Conservation (phyloP, 2,113 vertebrate species). For the Dicerorhinus sumatrensis region DNA sequence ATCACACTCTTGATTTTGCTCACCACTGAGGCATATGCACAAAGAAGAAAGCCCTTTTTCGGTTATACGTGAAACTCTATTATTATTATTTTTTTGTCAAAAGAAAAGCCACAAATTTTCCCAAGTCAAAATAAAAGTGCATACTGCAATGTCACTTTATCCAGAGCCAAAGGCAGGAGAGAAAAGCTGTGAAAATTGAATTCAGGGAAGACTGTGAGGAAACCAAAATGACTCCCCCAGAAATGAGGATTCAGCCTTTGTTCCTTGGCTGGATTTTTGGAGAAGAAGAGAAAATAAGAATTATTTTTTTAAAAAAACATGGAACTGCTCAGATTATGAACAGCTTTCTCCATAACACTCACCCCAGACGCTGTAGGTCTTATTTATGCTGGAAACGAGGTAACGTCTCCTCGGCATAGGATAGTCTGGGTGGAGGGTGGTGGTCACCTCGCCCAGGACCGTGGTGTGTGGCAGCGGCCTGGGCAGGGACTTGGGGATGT, state of each 20-base stretch:
- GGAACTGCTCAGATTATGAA: background rate
- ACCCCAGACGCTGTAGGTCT: background rate
- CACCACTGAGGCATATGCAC: background rate
- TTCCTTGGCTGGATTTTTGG: background rate
- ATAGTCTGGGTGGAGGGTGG: background rate
- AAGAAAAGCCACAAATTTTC: conserved; percentile 29
- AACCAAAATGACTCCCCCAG: background rate
- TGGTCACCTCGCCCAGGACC: background rate
- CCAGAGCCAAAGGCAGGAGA: background rate
- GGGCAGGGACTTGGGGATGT: background rate
- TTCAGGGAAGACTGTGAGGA: background rate
- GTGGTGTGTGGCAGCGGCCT: rapidly evolving
- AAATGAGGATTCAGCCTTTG: background rate
- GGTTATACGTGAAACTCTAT: background rate
- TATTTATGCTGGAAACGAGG: background rate
- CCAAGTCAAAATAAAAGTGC: conserved; percentile 5
- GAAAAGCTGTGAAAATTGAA: background rate
- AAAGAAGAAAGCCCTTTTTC: conserved; percentile 28
- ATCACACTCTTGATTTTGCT: conserved; percentile 47
- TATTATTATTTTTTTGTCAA: background rate
- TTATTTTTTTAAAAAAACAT: background rate
- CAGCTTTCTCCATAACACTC: background rate
- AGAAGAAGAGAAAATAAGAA: background rate
- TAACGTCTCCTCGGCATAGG: too few species aligned
- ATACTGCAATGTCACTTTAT: background rate